Evolutionary conservation across 2,888 invertebrate species (phyloP).

Genomic region (Poecilus cupreus): DNA sequence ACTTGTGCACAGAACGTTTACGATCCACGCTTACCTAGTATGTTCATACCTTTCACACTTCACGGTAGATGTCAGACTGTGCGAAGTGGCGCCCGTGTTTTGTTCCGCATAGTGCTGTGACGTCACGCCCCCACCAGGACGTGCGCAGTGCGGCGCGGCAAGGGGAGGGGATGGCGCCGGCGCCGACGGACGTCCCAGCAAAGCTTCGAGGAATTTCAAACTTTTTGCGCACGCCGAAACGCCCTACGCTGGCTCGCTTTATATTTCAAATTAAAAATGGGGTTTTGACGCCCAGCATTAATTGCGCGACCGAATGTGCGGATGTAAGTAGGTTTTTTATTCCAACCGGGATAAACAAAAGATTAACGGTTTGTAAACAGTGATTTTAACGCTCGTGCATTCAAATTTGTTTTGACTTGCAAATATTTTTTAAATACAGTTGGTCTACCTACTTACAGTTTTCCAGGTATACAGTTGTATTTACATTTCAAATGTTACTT

Average conservation of each 20-base stretch:
- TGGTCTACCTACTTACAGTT: neutral
- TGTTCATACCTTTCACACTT: conserved; percentile 73
- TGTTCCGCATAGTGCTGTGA: conserved; percentile 73
- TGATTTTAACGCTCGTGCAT: conserved; percentile 19
- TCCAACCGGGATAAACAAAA: conserved; percentile 34
- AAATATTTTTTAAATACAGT: conserved; percentile 3
- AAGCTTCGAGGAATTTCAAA: conserved; percentile 42
- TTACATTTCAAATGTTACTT: conserved; percentile 15
- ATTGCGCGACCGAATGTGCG: conserved; percentile 23
- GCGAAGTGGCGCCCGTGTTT: conserved; percentile 70
- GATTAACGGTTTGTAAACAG: conserved; percentile 52
- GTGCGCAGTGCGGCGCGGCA: conserved; percentile 60
- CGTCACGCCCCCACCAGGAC: conserved; percentile 68
- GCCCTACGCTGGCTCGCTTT: conserved; percentile 22
- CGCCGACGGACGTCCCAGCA: conserved; percentile 15
- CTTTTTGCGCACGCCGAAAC: conserved; percentile 44
- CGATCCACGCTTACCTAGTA: conserved; percentile 71
- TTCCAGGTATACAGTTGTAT: neutral
- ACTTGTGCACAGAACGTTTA: conserved; percentile 57
- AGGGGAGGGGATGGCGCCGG: conserved; percentile 62
- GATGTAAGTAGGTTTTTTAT: conserved; percentile 30
- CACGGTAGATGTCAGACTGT: conserved; percentile 73
- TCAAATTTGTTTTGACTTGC: conserved; percentile 26
- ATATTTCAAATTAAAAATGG: conserved; percentile 50
- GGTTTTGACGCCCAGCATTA: conserved; percentile 43